Percentiles rank a stretch among this genome's conserved stretches.
phyloP scores from a whole-genome alignment of 1,140 invertebrate genomes.

The Asbolus verrucosus region DNA sequence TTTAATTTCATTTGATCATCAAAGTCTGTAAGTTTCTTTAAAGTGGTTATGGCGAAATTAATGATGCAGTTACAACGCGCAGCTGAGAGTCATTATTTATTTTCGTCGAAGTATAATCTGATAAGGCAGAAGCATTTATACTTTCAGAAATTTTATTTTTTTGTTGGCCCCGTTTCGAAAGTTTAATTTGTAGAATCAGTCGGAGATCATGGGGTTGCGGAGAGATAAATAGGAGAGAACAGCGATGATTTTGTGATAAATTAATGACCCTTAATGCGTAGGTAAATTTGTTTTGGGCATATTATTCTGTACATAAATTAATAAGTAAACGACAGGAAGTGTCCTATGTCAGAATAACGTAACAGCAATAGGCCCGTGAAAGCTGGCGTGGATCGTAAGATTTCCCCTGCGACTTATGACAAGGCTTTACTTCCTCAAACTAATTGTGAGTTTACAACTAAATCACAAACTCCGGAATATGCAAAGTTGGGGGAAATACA shows the following conservation, averaged over 20 bases:
- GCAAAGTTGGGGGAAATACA: slow-evolving; percentile 52
- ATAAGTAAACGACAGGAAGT: slow-evolving; percentile 50
- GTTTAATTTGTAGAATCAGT: too few relatives aligned
- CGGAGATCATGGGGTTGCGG: too few relatives aligned
- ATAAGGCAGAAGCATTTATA: too few relatives aligned
- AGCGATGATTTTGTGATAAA: not conserved
- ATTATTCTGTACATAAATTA: slow-evolving; percentile 49
- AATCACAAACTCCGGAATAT: slow-evolving; percentile 54
- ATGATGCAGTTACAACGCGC: too few relatives aligned
- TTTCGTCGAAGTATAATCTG: too few relatives aligned
- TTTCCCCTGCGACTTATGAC: slow-evolving; percentile 54
- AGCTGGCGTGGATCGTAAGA: slow-evolving; percentile 50
- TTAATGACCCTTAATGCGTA: slow-evolving; percentile 4
- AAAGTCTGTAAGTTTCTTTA: too few relatives aligned
- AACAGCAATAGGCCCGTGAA: slow-evolving; percentile 51
- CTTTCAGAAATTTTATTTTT: too few relatives aligned
- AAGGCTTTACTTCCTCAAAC: slow-evolving; percentile 53
- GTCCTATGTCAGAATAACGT: slow-evolving; percentile 51
- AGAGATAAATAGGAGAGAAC: not conserved
- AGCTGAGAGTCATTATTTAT: too few relatives aligned
- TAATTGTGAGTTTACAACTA: slow-evolving; percentile 55
- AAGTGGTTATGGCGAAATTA: too few relatives aligned
- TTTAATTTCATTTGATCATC: too few relatives aligned
- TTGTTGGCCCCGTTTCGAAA: too few relatives aligned
- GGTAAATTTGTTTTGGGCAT: slow-evolving; percentile 30